Percentiles rank a stretch among this genome's conserved stretches.
Conservation (phyloP, 1,140 invertebrate species). For the Penaeus vannamei region DNA sequence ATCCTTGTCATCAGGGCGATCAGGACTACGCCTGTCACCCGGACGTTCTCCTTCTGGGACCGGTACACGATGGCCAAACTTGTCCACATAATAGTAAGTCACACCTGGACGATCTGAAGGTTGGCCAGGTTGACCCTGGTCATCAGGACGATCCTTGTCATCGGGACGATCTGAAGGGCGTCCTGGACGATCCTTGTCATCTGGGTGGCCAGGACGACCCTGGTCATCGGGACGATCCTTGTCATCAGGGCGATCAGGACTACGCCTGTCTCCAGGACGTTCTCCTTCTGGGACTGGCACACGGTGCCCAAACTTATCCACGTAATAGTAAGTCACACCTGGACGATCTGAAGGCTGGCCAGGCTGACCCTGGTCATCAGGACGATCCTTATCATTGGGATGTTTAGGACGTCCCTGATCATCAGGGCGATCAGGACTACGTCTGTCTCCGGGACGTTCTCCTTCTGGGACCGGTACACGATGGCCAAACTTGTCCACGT, state of each 20-base stretch:
- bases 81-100: no score
- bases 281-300: neutral
- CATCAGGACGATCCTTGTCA: no score
- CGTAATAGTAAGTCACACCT: neutral
- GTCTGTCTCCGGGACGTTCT: neutral
- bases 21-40: neutral
- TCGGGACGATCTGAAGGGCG: neutral
- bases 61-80: no score
- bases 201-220: neutral
- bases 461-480: no score
- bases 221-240: neutral
- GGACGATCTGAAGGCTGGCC: neutral
- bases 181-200: neutral
- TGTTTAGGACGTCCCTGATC: neutral
- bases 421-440: neutral
- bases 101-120: no score
- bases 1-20: neutral
- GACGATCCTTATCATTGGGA: neutral
- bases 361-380: neutral
- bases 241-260: slow-evolving; percentile 1
- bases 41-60: neutral
- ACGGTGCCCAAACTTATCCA: no score
- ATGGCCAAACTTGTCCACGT: no score
- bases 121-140: no score
- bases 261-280: neutral